Percentiles rank a stretch among this genome's conserved stretches.
Conservation (phyloP, 2,888 invertebrate species). For the Cryptocephalus primarius region DNA sequence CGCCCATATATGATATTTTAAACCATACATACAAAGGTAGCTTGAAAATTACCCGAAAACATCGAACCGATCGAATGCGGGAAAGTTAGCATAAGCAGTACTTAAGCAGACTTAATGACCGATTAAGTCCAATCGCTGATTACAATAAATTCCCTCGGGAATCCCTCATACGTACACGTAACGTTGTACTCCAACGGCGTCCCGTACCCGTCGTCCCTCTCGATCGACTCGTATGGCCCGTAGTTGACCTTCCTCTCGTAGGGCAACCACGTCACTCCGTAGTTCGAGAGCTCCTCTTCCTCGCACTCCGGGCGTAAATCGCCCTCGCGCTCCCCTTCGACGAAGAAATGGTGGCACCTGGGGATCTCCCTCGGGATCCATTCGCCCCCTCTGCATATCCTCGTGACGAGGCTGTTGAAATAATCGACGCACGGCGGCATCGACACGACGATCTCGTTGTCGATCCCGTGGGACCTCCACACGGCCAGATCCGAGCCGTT, state of each 20-base stretch:
- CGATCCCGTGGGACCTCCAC: conserved; percentile 8
- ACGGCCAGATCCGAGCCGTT: background rate
- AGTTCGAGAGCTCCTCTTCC: background rate
- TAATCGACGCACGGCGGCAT: conserved; percentile 28
- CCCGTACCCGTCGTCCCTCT: conserved; percentile 18
- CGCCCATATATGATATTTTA: too few relatives aligned
- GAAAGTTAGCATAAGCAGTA: too few relatives aligned
- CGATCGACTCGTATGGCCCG: conserved; percentile 18
- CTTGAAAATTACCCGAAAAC: too few relatives aligned
- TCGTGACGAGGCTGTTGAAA: conserved; percentile 17
- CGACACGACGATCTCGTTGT: conserved; percentile 21
- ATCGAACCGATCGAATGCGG: too few relatives aligned
- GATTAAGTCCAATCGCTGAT: too few relatives aligned
- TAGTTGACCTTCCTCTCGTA: conserved; percentile 15
- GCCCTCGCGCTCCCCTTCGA: conserved; percentile 1
- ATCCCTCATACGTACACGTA: too few relatives aligned
- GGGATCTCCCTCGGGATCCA: conserved; percentile 25
- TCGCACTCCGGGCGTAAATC: conserved; percentile 1
- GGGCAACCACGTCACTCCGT: conserved; percentile 21
- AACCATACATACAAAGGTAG: too few relatives aligned
- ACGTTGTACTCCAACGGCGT: conserved; percentile 2
- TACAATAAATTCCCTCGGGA: too few relatives aligned
- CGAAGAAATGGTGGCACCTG: conserved; percentile 11
- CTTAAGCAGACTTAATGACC: too few relatives aligned
- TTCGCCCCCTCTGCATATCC: conserved; percentile 21